A percentile compares a stretch with the other conserved stretches of the same genome.
Conservation (phyloP, 2,888 invertebrate species). For the Metellina segmentata region DNA sequence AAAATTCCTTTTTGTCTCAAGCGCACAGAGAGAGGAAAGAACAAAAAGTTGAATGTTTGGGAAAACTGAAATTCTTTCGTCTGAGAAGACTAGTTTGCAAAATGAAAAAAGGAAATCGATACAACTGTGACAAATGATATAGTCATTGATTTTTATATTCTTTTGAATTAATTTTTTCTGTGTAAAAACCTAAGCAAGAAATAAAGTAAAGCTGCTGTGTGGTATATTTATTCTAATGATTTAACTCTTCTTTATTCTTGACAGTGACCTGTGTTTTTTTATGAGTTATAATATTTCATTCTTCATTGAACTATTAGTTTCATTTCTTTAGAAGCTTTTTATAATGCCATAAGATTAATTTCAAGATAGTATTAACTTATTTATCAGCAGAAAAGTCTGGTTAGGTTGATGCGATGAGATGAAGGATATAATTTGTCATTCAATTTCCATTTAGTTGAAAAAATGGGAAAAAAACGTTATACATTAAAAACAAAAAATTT, state of each 20-base stretch:
- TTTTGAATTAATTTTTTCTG: slow-evolving; percentile 29
- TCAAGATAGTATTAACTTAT: not conserved
- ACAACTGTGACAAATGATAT: slow-evolving; percentile 43
- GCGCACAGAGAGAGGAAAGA: not conserved
- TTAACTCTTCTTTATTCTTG: slow-evolving; percentile 3
- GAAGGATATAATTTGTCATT: not conserved
- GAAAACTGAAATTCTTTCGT: slow-evolving; percentile 27
- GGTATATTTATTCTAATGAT: slow-evolving; percentile 13
- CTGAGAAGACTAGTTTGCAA: slow-evolving; percentile 17
- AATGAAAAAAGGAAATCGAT: slow-evolving; percentile 43
- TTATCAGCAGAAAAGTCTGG: not conserved
- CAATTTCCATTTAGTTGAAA: not conserved
- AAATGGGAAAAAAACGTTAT: not conserved
- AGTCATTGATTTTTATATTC: slow-evolving; percentile 32
- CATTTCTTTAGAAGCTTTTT: not conserved
- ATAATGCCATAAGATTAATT: not conserved
- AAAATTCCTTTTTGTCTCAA: slow-evolving; percentile 12
- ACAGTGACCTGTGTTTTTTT: not conserved
- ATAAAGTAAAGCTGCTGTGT: not conserved
- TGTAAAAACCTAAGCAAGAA: not conserved
- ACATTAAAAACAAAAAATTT: not conserved
- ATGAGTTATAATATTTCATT: not conserved
- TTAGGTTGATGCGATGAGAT: not conserved
- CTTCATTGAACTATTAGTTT: not conserved
- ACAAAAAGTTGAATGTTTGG: slow-evolving; percentile 5